Base-by-base conservation (phyloP, 2,888 invertebrate genomes). In the Leptinotarsa rubiginosa region DNA sequence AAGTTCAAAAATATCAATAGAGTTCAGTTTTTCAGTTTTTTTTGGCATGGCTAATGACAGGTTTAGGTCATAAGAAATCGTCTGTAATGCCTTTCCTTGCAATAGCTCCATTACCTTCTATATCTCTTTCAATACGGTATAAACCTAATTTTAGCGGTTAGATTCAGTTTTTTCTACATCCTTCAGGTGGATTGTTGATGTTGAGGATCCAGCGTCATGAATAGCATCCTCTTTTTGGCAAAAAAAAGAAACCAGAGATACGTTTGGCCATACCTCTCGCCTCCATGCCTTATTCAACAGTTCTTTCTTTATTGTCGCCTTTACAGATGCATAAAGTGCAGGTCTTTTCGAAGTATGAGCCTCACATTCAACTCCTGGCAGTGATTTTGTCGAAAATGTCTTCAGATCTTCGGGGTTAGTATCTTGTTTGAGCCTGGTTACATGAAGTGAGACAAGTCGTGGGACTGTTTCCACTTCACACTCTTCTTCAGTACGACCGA, bases 391-490 rank as follows among this genome's bases (percentile, higher is more conserved):
- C 54, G 12, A 12, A 18, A 54, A 54, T 18, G n/a, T 20, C 12
- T 54, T 54, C 18, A 54, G 31, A 31, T 31, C 31, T 31, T 31
- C 31, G 31, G 31, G 31, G 7, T 31, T 31, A 5, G 31, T 31
- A 31, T 31, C 31, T 25, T 5, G 25, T 25, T 25, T 25, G 25
- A 25, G 25, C 25, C 25, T 31, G 31, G 54, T 64, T 31, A 64
- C 64, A 4, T 64, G 41, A 31, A 64, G 64, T 15, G 64, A 64
- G 31, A 64, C 64, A n/a, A 64, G 20, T 64, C 64, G 22, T 31
- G 31, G 64, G 64, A 64, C 16, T 7, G 64, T 64, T 64, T 64
- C 64, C 64, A 64, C 31, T 64, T 64, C 54, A 5, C 54, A 54
- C 4, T 18, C 10, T 54, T 54, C 10, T 54, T 54, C 54, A 54